phyloP scores from a whole-genome alignment of 2,797 vertebrate genomes.

The Sternotherus odoratus region DNA sequence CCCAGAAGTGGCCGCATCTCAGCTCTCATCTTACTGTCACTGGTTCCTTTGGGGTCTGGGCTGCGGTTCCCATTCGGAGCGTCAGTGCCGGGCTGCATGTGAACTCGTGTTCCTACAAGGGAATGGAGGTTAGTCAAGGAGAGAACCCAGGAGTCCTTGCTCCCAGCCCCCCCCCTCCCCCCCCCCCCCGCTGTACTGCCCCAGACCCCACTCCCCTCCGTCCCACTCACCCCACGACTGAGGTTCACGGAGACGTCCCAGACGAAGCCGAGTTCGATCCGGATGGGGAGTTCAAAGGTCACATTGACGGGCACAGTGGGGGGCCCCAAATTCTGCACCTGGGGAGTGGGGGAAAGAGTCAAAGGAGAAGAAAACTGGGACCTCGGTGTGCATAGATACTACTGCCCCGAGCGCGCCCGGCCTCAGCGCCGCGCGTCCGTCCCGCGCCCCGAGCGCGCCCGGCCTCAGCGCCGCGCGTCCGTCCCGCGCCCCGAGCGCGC shows the following conservation, averaged over 20 bases:
- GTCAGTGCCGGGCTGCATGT: neutral
- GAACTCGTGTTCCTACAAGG: neutral
- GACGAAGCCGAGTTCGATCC: neutral
- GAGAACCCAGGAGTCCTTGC: neutral
- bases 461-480: no score
- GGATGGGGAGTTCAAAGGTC: neutral
- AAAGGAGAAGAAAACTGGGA: neutral
- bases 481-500: no score
- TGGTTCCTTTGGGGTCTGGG: neutral
- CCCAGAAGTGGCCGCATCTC: neutral
- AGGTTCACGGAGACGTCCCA: neutral
- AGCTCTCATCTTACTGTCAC: neutral
- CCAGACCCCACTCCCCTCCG: fast-evolving
- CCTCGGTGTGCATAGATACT: neutral
- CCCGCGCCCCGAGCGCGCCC: no score
- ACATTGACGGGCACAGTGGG: neutral
- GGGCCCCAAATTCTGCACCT: neutral
- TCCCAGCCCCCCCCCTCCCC: neutral
- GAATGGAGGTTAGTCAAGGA: neutral
- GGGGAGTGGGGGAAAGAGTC: fast-evolving
- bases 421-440: neutral
- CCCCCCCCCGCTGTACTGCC: neutral
- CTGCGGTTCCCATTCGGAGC: neutral
- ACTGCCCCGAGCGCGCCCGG: neutral
- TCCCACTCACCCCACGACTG: neutral